Evolutionary conservation across 2,888 invertebrate genomes (phyloP).

Genomic region (Chloroclysta siterata): DNA sequence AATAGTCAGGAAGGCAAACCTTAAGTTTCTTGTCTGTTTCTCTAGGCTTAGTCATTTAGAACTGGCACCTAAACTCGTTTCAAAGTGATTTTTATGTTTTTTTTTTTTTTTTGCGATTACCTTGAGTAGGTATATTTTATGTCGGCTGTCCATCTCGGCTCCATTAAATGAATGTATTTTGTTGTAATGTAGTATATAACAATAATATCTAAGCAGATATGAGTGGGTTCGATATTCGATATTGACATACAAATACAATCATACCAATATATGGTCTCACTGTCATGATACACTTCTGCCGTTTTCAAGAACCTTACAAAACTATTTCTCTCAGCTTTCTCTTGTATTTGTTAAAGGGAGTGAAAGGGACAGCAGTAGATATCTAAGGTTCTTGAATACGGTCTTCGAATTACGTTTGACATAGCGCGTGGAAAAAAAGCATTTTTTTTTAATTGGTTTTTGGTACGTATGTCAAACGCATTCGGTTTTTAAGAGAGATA

Average conservation of each 20-base stretch:
- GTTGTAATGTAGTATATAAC: slow-evolving; percentile 33
- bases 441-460: slow-evolving; percentile 29
- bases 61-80: too few relatives aligned
- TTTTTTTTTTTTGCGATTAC: too few relatives aligned
- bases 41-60: not conserved
- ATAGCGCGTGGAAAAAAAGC: slow-evolving; percentile 28
- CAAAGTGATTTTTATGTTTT: too few relatives aligned
- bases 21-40: too few relatives aligned
- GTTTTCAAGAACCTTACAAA: slow-evolving; percentile 6
- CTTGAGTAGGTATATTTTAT: too few relatives aligned
- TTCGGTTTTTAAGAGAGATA: slow-evolving; percentile 59
- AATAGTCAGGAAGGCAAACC: too few relatives aligned
- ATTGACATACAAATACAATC: slow-evolving; percentile 59
- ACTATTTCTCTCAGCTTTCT: slow-evolving; percentile 6
- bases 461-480: slow-evolving; percentile 41
- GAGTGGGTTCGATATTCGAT: slow-evolving; percentile 69
- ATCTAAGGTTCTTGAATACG: slow-evolving; percentile 14
- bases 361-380: slow-evolving; percentile 5
- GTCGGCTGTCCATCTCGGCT: too few relatives aligned
- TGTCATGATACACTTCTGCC: slow-evolving; percentile 58
- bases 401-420: slow-evolving; percentile 36
- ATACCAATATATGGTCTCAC: slow-evolving; percentile 57
- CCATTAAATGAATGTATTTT: not conserved
- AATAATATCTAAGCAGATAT: slow-evolving; percentile 78
- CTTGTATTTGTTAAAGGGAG: not conserved